phyloP scores from a whole-genome alignment of 2,888 invertebrate species.

The Andrena flavipes region DNA sequence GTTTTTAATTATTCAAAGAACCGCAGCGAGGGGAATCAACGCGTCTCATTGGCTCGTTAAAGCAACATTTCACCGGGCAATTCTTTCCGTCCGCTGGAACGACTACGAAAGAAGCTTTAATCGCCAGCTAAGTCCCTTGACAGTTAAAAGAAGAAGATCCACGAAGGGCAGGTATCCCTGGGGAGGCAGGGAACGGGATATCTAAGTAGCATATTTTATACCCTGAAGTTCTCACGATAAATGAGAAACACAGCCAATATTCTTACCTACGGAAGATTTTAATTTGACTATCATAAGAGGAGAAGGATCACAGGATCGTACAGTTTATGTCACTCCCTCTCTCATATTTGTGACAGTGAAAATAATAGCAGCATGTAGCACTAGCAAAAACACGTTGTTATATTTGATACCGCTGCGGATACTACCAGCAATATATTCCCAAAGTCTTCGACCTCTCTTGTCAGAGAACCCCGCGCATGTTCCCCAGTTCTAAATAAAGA shows the following conservation, averaged over 20 bases:
- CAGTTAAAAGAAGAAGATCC: neutral
- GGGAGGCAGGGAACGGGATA: neutral
- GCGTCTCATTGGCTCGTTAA: conserved; percentile 31
- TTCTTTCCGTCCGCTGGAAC: conserved; percentile 1
- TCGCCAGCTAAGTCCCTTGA: conserved; percentile 17
- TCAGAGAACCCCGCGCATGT: neutral
- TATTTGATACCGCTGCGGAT: too few relatives aligned
- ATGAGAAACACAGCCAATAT: too few relatives aligned
- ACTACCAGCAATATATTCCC: too few relatives aligned
- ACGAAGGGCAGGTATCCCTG: neutral
- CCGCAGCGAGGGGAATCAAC: conserved; percentile 18
- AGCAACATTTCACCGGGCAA: neutral
- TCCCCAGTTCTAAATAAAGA: conserved; percentile 2
- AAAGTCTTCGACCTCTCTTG: too few relatives aligned
- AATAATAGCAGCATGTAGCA: too few relatives aligned
- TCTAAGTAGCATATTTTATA: neutral
- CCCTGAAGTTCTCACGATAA: neutral
- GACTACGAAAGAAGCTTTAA: neutral
- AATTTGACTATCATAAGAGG: too few relatives aligned
- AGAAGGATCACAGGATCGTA: too few relatives aligned
- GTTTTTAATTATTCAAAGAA: conserved; percentile 47
- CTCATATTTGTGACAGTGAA: too few relatives aligned
- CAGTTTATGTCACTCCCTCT: too few relatives aligned
- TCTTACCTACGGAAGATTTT: too few relatives aligned
- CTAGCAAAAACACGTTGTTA: too few relatives aligned